Evolutionary conservation across 2,888 invertebrate genomes (phyloP).

Genomic region (Amphipoea oculea): DNA sequence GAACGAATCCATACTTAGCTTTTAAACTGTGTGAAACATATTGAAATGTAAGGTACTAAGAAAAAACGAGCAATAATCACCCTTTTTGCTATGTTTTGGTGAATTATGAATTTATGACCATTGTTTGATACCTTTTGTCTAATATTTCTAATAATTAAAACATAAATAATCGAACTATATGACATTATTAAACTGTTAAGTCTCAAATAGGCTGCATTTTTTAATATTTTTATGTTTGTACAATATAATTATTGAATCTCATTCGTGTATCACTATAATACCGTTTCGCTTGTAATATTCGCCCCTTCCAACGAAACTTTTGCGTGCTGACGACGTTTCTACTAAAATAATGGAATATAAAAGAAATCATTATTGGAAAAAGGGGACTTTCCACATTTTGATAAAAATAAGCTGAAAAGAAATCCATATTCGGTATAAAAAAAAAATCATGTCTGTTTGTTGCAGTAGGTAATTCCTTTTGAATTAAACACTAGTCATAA

Average conservation of each 20-base stretch:
- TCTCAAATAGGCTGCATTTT: slow-evolving; percentile 35
- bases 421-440: neutral
- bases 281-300: slow-evolving; percentile 56
- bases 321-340: slow-evolving; percentile 32
- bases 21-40: neutral
- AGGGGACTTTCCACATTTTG: neutral
- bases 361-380: neutral
- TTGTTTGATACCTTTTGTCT: slow-evolving; percentile 1
- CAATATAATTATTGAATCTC: slow-evolving; percentile 61
- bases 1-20: neutral
- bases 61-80: neutral
- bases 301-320: slow-evolving; percentile 42
- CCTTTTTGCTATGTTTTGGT: neutral
- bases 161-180: slow-evolving; percentile 6
- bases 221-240: slow-evolving; percentile 55
- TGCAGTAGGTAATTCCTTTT: neutral
- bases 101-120: neutral
- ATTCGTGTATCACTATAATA: slow-evolving; percentile 43
- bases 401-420: neutral
- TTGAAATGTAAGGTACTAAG: neutral
- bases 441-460: neutral
- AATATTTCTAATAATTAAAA: neutral
- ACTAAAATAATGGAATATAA: slow-evolving; percentile 1
- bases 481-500: neutral
- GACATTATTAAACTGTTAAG: slow-evolving; percentile 11